Conservation (phyloP, 1,140 invertebrate species). For the Andrena cerasifolii region DNA sequence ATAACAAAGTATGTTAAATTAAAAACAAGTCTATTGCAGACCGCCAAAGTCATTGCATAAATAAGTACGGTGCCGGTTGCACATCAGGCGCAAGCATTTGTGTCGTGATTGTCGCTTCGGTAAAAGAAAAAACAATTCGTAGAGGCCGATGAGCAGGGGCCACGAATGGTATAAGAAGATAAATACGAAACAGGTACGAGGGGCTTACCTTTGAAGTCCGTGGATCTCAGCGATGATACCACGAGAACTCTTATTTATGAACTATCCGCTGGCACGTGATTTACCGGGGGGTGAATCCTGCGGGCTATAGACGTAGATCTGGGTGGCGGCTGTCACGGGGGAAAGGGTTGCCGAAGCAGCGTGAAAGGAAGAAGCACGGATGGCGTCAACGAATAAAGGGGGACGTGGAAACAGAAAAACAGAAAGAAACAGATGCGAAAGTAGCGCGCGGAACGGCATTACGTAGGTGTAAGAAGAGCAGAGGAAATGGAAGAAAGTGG, state of each 20-base stretch:
- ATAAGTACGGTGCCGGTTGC: too few species aligned
- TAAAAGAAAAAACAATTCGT: too few species aligned
- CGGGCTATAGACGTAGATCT: slow-evolving; percentile 20
- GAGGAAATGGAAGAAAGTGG: slow-evolving; percentile 46
- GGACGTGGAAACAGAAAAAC: slow-evolving; percentile 20
- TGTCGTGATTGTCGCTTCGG: too few species aligned
- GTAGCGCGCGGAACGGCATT: slow-evolving; percentile 33
- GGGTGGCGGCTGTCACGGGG: slow-evolving; percentile 18
- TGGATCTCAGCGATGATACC: slow-evolving; percentile 2
- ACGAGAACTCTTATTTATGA: slow-evolving; percentile 67
- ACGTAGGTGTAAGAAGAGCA: slow-evolving; percentile 36
- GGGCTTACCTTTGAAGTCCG: not conserved
- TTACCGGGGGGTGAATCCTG: slow-evolving; percentile 71
- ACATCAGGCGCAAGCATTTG: too few species aligned
- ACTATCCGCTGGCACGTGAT: slow-evolving; percentile 71
- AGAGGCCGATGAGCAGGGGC: too few species aligned
- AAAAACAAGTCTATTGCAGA: too few species aligned
- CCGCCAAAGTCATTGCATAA: too few species aligned
- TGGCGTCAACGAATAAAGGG: slow-evolving; percentile 22
- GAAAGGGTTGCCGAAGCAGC: slow-evolving; percentile 18
- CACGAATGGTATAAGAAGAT: not conserved
- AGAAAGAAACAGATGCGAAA: slow-evolving; percentile 27
- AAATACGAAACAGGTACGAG: slow-evolving; percentile 7
- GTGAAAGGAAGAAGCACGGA: slow-evolving; percentile 7
- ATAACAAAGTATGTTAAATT: too few species aligned